Percentiles rank a stretch among this genome's conserved stretches.
Evolutionary conservation across 2,113 vertebrate genomes (phyloP).

Genomic region (Ceyx margarethae): DNA sequence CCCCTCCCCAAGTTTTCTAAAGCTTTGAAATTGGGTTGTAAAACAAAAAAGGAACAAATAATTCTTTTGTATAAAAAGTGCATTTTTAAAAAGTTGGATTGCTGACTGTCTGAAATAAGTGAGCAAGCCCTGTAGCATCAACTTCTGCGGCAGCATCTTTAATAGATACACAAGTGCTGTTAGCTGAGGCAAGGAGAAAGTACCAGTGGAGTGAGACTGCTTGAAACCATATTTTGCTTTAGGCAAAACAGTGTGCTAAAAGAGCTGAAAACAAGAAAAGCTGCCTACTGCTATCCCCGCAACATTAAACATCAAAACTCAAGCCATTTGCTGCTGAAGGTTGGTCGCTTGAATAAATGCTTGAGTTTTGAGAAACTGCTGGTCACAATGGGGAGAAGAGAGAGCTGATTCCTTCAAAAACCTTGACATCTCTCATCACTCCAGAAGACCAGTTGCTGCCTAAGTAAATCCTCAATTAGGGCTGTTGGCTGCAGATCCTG

Average conservation of each 20-base stretch:
- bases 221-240: conserved; percentile 69
- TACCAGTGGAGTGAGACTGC: conserved; percentile 29
- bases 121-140: conserved; percentile 57
- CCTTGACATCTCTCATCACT: neutral
- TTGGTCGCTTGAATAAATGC: conserved; percentile 54
- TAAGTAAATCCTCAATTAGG: conserved; percentile 20
- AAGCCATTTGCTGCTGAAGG: conserved; percentile 38
- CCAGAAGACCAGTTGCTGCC: neutral
- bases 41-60: conserved; percentile 29
- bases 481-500: neutral
- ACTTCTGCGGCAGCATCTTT: conserved; percentile 52
- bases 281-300: conserved; percentile 52
- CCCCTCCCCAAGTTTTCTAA: neutral
- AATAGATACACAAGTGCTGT: conserved; percentile 26
- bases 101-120: conserved; percentile 52
- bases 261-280: conserved; percentile 64
- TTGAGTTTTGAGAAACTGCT: conserved; percentile 42
- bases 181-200: conserved; percentile 61
- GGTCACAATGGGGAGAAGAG: conserved; percentile 15
- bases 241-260: conserved; percentile 69
- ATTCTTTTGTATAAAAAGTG: conserved; percentile 15
- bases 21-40: conserved; percentile 38
- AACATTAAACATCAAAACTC: conserved; percentile 70
- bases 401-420: conserved; percentile 29
- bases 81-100: conserved; percentile 5